Percentiles rank a stretch among this genome's conserved stretches.
Conservation (phyloP, 2,113 vertebrate genomes). For the Petaurus breviceps region DNA sequence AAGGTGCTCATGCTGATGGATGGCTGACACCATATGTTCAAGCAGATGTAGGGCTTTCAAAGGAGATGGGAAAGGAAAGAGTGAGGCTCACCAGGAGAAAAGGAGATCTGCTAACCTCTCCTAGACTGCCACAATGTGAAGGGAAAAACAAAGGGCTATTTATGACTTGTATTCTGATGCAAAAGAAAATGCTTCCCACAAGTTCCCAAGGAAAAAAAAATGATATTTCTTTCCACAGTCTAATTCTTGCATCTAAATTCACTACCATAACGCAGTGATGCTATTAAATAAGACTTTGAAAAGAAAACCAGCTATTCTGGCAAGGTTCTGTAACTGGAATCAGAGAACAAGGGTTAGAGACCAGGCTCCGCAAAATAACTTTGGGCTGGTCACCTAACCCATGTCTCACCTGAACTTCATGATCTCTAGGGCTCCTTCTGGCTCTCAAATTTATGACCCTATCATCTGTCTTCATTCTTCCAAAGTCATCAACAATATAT, state of each 20-base stretch:
- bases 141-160: constrained; percentile 11
- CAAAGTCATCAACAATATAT: not conserved
- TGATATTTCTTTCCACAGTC: not conserved
- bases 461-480: not conserved
- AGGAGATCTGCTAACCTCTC: not conserved
- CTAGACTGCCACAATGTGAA: constrained; percentile 14
- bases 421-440: not conserved
- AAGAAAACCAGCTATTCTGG: not conserved
- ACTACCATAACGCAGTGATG: not conserved
- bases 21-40: not conserved
- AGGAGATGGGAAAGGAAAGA: constrained; percentile 25
- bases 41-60: not conserved
- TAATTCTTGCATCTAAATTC: constrained; percentile 13
- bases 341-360: not conserved
- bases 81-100: not conserved
- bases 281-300: not conserved
- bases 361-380: not conserved
- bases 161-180: not conserved
- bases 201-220: constrained; percentile 23
- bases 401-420: not conserved
- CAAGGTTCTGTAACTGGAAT: constrained; percentile 6
- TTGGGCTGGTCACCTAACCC: not conserved
- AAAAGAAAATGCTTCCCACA: not conserved
- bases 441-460: not conserved
- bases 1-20: not conserved